Percentiles rank a stretch among this genome's conserved stretches.
Evolutionary conservation across 2,888 invertebrate species (phyloP).

Genomic region (Pheosia tremula): DNA sequence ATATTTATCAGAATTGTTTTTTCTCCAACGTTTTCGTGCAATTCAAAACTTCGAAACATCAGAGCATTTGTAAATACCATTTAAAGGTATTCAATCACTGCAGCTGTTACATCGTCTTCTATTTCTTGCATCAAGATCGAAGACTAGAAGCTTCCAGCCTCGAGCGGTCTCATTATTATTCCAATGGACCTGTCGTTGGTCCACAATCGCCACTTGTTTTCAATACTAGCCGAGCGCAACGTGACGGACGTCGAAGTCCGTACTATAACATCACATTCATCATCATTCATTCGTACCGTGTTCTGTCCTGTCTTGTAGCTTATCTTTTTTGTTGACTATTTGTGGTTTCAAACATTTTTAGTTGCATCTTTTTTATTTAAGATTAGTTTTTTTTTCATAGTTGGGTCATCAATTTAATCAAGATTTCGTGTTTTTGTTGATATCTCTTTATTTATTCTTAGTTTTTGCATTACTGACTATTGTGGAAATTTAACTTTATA

Average conservation of each 20-base stretch:
- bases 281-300: background rate
- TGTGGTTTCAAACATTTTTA: conserved; percentile 3
- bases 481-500: background rate
- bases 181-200: conserved; percentile 19
- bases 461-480: background rate
- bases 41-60: background rate
- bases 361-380: conserved; percentile 1
- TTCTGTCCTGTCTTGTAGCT: background rate
- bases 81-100: no score
- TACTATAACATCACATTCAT: conserved; percentile 3
- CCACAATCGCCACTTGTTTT: conserved; percentile 37
- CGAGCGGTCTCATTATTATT: conserved; percentile 22
- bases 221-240: conserved; percentile 45
- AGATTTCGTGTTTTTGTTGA: conserved; percentile 2
- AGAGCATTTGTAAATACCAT: background rate
- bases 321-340: background rate
- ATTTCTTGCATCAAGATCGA: conserved; percentile 10
- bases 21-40: background rate
- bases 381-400: background rate
- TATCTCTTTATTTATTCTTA: background rate
- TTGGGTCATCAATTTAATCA: conserved; percentile 3
- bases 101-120: background rate
- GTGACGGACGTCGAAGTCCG: conserved; percentile 17
- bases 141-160: conserved; percentile 11
- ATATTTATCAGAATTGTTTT: background rate